Evolutionary conservation across 2,888 invertebrate species (phyloP), one percentile per base, ranked within the genome.

Genomic region (Microdon myrmicae): DNA sequence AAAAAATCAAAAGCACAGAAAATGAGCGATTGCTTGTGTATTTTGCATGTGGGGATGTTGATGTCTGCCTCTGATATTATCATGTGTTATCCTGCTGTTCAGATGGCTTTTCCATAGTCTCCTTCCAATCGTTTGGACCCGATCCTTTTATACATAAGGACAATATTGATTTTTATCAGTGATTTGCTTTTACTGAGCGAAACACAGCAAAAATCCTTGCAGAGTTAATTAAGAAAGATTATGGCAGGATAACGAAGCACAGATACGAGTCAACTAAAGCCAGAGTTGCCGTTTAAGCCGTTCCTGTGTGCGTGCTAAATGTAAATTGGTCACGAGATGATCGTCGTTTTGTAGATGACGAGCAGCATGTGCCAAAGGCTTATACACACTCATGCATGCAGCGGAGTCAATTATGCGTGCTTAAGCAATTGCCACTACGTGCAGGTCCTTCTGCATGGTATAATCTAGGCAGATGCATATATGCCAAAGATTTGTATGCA

Each of bases 221-320:
- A 34, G 44, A 45, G 44, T 49, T 61, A 49, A 61, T 61, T 61
- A 61, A 55, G 43, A 60, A 41, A 48, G 60, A 60, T 60, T 55
- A 60, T 19, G 48, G 31, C 29, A 31, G 20, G 38, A 55, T 28
- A 38, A 10, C 3, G 9, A 4, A n/a, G n/a, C 3, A 12, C 9
- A 17, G 14, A 28, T 35, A 16, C 10, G 41, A 12, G 9, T 16
- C 9, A 10, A n/a, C 5, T 17, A 35, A 20, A 22, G 20, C 16
- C 9, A 39, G 14, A 19, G 13, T 14, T 17, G 29, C 28, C 17
- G n/a, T n/a, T n/a, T n/a, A n/a, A n/a, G n/a, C n/a, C n/a, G n/a
- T n/a, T n/a, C n/a, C n/a, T n/a, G 25, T 45, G 39, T 14, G 14
- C 10, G 28, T 20, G 35, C 28, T 43, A 39, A 54, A 60, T 48